phyloP scores from a whole-genome alignment of 1,140 invertebrate genomes.

The Papilio xuthus region DNA sequence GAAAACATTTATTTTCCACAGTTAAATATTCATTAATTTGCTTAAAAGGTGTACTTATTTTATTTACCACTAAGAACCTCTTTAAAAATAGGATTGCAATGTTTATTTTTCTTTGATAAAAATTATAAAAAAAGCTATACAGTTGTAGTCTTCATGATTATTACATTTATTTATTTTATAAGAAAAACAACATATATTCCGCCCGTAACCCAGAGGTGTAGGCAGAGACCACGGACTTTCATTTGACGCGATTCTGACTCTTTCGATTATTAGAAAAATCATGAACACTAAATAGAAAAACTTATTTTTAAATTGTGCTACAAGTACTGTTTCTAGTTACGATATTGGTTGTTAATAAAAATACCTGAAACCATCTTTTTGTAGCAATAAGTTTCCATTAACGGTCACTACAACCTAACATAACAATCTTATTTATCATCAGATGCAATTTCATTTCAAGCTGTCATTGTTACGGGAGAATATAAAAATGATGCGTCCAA shows the following conservation, averaged over 20 bases:
- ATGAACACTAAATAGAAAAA: no score
- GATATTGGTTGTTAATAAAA: background rate
- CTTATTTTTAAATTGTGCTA: no score
- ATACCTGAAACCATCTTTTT: background rate
- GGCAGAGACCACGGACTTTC: no score
- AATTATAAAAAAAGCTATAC: background rate
- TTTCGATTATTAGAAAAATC: no score
- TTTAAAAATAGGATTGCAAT: background rate
- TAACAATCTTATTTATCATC: slow-evolving; percentile 22
- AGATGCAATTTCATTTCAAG: slow-evolving; percentile 31
- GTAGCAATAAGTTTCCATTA: background rate
- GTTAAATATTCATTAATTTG: background rate
- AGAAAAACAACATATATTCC: no score
- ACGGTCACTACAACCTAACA: slow-evolving; percentile 17
- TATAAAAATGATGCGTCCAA: slow-evolving; percentile 36
- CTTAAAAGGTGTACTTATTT: background rate
- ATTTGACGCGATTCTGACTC: no score
- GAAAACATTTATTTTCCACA: background rate
- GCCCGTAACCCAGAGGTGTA: no score
- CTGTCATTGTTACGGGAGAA: slow-evolving; percentile 31
- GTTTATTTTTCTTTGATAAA: background rate
- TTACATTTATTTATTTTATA: background rate
- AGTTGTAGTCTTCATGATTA: background rate
- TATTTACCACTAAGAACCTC: background rate
- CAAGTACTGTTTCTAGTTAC: no score